phyloP scores from a whole-genome alignment of 2,888 invertebrate species.

The Alcis repandata region DNA sequence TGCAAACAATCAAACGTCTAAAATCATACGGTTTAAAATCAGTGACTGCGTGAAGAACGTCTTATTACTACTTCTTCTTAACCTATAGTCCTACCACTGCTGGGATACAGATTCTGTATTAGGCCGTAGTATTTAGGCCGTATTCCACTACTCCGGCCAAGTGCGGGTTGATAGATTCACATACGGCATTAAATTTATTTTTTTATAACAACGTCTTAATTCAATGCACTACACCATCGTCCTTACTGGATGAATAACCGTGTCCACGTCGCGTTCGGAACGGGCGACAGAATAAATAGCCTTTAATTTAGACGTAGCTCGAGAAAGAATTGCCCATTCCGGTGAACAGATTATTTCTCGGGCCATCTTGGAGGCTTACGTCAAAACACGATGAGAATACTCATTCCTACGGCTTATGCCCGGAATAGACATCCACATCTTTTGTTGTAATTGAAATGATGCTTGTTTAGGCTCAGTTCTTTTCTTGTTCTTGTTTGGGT shows the following conservation, averaged over 20 bases:
- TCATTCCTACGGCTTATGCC: conserved; percentile 4
- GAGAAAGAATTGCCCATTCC: conserved; percentile 54
- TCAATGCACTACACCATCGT: too few relatives aligned
- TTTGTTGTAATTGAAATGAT: conserved; percentile 20
- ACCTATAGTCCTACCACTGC: too few relatives aligned
- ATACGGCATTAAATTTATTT: too few relatives aligned
- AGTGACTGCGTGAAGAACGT: too few relatives aligned
- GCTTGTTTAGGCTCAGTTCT: background rate
- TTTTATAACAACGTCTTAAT: too few relatives aligned
- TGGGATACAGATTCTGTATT: too few relatives aligned
- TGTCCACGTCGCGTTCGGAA: conserved; percentile 46
- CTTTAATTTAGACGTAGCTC: conserved; percentile 63
- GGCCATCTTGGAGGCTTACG: conserved; percentile 45
- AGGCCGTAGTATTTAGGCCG: too few relatives aligned
- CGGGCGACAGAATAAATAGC: conserved; percentile 62
- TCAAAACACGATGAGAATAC: conserved; percentile 33
- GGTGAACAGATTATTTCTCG: conserved; percentile 55
- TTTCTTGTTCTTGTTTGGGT: background rate
- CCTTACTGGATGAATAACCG: conserved; percentile 31
- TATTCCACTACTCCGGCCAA: too few relatives aligned
- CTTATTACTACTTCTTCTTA: too few relatives aligned
- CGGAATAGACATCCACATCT: conserved; percentile 12
- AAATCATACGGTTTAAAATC: too few relatives aligned
- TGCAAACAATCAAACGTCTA: too few relatives aligned
- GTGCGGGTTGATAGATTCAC: too few relatives aligned